Evolutionary conservation across 2,888 invertebrate species (phyloP), one percentile per base, ranked within the genome.

Genomic region (Clanis bilineata): DNA sequence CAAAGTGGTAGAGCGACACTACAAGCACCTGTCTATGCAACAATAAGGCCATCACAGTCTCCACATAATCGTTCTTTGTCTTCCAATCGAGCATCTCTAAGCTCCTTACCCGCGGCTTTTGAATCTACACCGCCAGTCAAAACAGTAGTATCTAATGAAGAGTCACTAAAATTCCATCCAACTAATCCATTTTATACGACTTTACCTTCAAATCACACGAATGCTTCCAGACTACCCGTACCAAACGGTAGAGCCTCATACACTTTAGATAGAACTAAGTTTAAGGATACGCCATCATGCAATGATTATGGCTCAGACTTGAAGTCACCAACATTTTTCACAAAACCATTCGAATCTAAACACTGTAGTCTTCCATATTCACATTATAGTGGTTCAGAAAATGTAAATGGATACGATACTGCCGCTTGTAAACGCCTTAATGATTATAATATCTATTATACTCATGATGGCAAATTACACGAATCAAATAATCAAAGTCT

Each of bases 131-230:
- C 85, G 43, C 79, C 86, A 28, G 84, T 88, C 15, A 88, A 83
- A 71, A 83, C 90, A 39, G 74, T 82, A 59, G 72, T 77, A 23
- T 66, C 76, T 45, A 71, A 71, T 25, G 88, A 88, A 43, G 90
- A 87, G 64, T 79, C 84, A 51, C 76, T 80, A 45, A 83, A 77
- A 75, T 86, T 91, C 71, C 91, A 92, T 70, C 92, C 91, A 58
- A 90, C 92, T 28, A 92, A 92, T 73, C 92, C 92, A 57, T 92
- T 92, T 80, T 92, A 90, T 76, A 88, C 90, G 56, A 91, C 89
- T 64, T 78, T 92, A 71, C 90, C 91, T 60, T 81, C 85, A 58
- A 90, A 86, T 77, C 80, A 85, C 71, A 80, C 85, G 62, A 88
- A 81, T 82, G 74, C 85, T 82, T 90, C 91, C 73, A 92, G 86